Percentiles rank a stretch among this genome's conserved stretches.
Evolutionary conservation across 2,113 vertebrate genomes (phyloP).

Genomic region (Pollachius pollachius): DNA sequence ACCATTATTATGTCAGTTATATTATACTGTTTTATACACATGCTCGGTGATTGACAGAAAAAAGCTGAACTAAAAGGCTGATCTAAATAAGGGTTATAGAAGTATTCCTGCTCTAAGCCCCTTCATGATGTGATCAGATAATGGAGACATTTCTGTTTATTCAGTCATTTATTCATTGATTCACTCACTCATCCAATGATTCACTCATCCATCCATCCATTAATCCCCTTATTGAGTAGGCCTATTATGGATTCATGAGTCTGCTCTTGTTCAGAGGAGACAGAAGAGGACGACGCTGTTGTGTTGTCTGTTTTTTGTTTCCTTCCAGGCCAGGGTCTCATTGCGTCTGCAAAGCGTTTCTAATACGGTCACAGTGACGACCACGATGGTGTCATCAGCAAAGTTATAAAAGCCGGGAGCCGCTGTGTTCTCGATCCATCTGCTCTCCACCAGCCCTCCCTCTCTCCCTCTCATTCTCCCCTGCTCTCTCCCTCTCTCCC

Average conservation of each 20-base stretch:
- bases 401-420: conserved; percentile 70
- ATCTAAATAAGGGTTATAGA: too few species aligned
- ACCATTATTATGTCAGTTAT: too few species aligned
- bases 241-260: background rate
- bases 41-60: too few species aligned
- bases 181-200: background rate
- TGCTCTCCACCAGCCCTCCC: background rate
- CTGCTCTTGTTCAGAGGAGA: too few species aligned
- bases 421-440: conserved; percentile 47
- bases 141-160: background rate
- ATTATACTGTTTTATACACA: too few species aligned
- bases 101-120: too few species aligned
- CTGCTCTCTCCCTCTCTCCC: conserved; percentile 62
- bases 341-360: conserved; percentile 39
- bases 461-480: background rate
- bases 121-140: too few species aligned
- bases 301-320: too few species aligned
- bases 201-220: background rate
- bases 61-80: too few species aligned
- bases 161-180: background rate
- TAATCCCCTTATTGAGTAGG: background rate
- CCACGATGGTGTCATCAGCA: conserved; percentile 57
- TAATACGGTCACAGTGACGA: conserved; percentile 52
- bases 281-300: too few species aligned
- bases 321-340: too few species aligned